Conservation (phyloP, 2,113 vertebrate species). For the Candoia aspera region DNA sequence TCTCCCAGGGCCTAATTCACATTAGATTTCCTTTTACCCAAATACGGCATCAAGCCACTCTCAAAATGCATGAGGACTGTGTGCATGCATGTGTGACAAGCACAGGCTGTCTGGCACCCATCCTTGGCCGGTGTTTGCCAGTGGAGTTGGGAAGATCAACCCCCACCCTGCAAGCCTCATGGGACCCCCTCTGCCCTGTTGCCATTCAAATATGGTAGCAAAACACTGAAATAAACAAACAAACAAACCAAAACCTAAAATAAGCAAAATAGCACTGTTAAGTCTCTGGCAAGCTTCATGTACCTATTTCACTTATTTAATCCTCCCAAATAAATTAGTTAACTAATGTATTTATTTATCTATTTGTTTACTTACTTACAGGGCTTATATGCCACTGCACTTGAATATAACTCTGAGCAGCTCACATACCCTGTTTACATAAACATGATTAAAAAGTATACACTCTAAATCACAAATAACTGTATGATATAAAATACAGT, state of each 20-base stretch:
- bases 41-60: neutral
- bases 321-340: neutral
- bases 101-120: neutral
- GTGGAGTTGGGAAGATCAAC: neutral
- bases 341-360: neutral
- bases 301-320: neutral
- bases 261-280: neutral
- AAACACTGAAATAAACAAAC: neutral
- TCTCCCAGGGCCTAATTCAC: neutral
- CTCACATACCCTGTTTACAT: neutral
- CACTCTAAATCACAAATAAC: neutral
- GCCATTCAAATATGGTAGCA: neutral
- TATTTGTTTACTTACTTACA: neutral
- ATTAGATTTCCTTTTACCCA: neutral
- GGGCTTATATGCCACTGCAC: neutral
- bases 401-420: neutral
- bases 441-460: neutral
- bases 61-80: neutral
- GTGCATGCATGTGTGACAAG: neutral
- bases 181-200: neutral
- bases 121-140: neutral
- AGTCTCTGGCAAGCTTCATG: neutral
- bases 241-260: neutral
- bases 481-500: neutral
- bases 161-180: neutral